Base-by-base conservation (phyloP, 2,888 invertebrate genomes). In the Enchytraeus crypticus region DNA sequence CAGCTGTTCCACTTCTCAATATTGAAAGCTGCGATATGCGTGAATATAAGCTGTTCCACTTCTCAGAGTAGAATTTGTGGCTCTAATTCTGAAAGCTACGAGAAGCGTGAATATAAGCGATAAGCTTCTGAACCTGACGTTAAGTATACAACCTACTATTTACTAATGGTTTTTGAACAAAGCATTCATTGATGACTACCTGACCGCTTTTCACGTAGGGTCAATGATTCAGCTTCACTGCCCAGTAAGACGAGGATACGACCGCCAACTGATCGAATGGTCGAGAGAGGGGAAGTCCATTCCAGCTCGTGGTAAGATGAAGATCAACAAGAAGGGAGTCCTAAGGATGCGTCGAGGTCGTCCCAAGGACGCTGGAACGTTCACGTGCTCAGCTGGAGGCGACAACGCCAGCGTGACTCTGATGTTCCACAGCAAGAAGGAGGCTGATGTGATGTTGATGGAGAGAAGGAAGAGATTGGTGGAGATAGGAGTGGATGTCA, bases 261-360 rank as follows among this genome's bases (percentile, higher is more conserved):
- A 70, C 59, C 67, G 70, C 59, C 69, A 66, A n/a, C 62, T 66
- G 46, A 68, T 74, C n/a, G 66, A 67, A n/a, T 77, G 76, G 76
- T 64, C 69, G 34, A 71, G 69, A 61, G 64, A 72, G 62, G 72
- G 69, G 57, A 66, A 70, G 49, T 66, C 72, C 14, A 26, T 65
- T 21, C 27, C 45, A 21, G 3, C 53, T 3, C 55, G 53, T 34
- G 64, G 65, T 3, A 38, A 62, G 26, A 54, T 65, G 26, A 59
- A 55, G 27, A 32, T 27, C 26, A 34, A 51, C 5, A 46, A 59
- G 5, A 60, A 49, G 29, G 65, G 65, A 33, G 55, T 59, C 11
- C 47, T 64, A 38, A 63, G 55, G 47, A 47, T 65, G 14, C 58
- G 63, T 1, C 59, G 47, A 4, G 54, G 49, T 30, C 59, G 59